phyloP scores from a whole-genome alignment of 2,113 vertebrate genomes.

The Orycteropus afer region DNA sequence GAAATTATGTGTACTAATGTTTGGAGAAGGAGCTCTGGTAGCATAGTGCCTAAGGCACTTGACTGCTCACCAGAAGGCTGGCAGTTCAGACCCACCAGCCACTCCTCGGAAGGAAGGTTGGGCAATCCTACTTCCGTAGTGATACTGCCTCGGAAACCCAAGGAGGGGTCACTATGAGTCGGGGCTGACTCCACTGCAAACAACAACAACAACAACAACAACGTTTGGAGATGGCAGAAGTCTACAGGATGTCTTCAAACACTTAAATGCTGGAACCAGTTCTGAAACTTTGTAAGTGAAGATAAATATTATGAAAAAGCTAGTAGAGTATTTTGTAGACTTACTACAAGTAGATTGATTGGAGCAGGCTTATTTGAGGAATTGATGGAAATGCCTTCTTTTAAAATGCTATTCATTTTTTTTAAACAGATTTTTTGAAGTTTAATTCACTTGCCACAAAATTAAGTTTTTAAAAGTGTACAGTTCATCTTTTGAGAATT shows the following conservation, averaged over 20 bases:
- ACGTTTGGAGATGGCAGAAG: background rate
- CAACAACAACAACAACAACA: too few species aligned
- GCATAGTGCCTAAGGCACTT: too few species aligned
- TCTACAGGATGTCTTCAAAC: background rate
- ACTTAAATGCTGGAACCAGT: background rate
- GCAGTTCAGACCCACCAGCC: too few species aligned
- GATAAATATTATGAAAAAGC: background rate
- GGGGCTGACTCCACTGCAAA: too few species aligned
- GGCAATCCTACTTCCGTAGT: too few species aligned
- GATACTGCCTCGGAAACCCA: too few species aligned
- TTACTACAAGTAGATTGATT: background rate
- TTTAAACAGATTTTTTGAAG: background rate
- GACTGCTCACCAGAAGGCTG: too few species aligned
- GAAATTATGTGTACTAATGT: background rate
- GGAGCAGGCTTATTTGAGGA: background rate
- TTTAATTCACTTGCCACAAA: background rate
- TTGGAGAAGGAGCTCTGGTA: background rate
- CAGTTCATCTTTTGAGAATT: too few species aligned
- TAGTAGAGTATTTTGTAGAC: background rate
- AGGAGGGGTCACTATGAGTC: too few species aligned
- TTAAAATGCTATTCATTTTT: slow-evolving; percentile 31
- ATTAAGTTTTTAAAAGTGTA: slow-evolving; percentile 4
- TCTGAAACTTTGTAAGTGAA: background rate
- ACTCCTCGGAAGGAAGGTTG: too few species aligned
- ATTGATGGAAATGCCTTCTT: slow-evolving; percentile 51